Evolutionary conservation across 2,113 vertebrate species (phyloP).

Genomic region (Myocastor coypus): DNA sequence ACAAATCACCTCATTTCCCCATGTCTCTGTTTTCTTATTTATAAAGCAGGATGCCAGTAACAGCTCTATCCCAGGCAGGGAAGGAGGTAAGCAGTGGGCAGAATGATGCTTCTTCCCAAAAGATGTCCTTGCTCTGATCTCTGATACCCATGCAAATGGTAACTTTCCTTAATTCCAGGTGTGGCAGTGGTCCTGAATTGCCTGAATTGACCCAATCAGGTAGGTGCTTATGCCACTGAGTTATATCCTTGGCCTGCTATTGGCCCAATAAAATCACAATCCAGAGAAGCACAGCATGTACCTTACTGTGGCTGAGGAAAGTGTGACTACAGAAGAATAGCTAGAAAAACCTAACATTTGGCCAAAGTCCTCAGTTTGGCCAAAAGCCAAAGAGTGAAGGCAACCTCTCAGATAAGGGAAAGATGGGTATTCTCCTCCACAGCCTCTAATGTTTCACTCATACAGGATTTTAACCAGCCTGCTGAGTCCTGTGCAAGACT

Average conservation of each 20-base stretch:
- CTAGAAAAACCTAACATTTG: accelerated
- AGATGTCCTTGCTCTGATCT: neutral
- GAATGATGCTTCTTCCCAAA: neutral
- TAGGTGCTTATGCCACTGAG: too few relatives aligned
- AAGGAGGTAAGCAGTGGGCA: neutral
- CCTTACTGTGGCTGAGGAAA: neutral
- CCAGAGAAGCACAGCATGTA: neutral
- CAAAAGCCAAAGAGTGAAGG: neutral
- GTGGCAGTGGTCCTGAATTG: neutral
- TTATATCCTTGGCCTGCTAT: too few relatives aligned
- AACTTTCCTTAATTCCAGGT: neutral
- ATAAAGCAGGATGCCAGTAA: accelerated
- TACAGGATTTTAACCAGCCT: neutral
- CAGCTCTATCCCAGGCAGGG: neutral
- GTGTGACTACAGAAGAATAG: accelerated
- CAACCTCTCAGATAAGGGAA: neutral
- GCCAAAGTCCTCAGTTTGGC: too few relatives aligned
- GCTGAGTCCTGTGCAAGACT: neutral
- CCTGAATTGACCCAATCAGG: neutral
- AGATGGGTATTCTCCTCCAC: neutral
- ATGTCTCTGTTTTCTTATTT: neutral
- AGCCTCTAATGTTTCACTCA: neutral
- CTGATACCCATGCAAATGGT: neutral
- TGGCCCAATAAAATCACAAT: neutral
- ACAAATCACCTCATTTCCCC: neutral